phyloP scores from a whole-genome alignment of 2,113 vertebrate species.

The Romanogobio albipinnatus region DNA sequence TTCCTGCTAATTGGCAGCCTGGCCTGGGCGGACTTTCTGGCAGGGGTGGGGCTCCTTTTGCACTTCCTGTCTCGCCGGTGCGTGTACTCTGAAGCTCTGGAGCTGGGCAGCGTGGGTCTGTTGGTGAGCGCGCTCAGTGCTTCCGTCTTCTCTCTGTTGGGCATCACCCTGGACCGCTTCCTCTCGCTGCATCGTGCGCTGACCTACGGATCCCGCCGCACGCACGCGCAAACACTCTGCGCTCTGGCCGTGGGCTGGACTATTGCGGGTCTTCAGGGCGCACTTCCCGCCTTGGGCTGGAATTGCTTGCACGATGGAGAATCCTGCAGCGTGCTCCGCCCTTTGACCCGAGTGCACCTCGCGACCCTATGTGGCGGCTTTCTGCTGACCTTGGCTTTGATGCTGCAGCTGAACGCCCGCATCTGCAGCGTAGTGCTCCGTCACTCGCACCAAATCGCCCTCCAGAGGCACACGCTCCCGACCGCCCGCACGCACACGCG shows the following conservation, averaged over 20 bases:
- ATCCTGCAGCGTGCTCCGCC: conserved; percentile 82
- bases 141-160: conserved; percentile 88
- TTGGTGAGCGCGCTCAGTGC: conserved; percentile 88
- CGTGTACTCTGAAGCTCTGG: conserved; percentile 74
- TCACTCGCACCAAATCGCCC: conserved; percentile 93
- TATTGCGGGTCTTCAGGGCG: conserved; percentile 79
- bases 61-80: conserved; percentile 88
- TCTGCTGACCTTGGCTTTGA: conserved; percentile 81
- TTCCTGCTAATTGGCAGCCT: conserved; percentile 91
- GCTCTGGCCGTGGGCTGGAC: conserved; percentile 88
- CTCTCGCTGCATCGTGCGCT: conserved; percentile 90
- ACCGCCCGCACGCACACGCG: conserved; percentile 81
- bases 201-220: conserved; percentile 87
- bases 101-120: conserved; percentile 84
- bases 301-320: conserved; percentile 82
- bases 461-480: conserved; percentile 88
- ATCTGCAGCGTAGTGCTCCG: conserved; percentile 87
- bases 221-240: conserved; percentile 82
- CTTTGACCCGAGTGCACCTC: conserved; percentile 86
- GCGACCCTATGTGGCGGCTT: conserved; percentile 85
- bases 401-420: conserved; percentile 89
- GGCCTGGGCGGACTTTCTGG: conserved; percentile 88
- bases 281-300: conserved; percentile 89
- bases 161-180: conserved; percentile 92
- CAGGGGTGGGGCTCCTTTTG: conserved; percentile 85